Evolutionary conservation across 2,797 vertebrate species (phyloP), one percentile per base, ranked within the genome.

Genomic region (Telmatherina bonti): DNA sequence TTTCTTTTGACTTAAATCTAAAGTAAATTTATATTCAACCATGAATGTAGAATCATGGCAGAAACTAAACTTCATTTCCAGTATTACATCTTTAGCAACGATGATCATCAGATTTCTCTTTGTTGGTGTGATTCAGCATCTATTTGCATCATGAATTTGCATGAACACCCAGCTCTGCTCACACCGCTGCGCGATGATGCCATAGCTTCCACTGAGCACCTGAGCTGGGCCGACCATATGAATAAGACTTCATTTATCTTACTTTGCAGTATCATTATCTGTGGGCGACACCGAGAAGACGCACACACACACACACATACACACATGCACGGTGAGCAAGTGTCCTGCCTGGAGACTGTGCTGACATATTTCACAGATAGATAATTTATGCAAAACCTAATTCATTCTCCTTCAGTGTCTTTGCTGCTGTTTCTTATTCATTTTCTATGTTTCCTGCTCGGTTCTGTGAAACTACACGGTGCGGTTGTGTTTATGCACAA

Each of bases 211-310:
- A 8, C 9, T 7, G 38, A 69, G 72, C 57, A 70, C 81, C 67
- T 79, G 72, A 72, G 76, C 55, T 49, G 0, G 1, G 43, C 43
- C 55, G 64, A 78, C 72, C 57, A 0, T 6, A 20, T 76, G 74
- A 67, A 70, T 65, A 82, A 66, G 75, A 91, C 76, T 84, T 84
- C 54, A 75, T 91, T 87, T 73, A 79, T 90, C 85, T 88, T 72
- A 68, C 82, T 80, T 71, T 70, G 74, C 71, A 59, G 74, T 62
- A 61, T 82, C 79, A 70, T 87, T 84, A 86, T 66, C n/a, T 13
- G 43, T 72, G 80, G 77, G 69, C 79, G 72, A 59, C 59, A 64
- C 64, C 61, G 53, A 60, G 72, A 71, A 77, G 5, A 74, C 26
- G 36, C n/a, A n/a, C n/a, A n/a, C 13, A 12, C 11, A 36, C 54